Base-by-base conservation (phyloP, 2,113 vertebrate genomes). In the Lonchura striata region DNA sequence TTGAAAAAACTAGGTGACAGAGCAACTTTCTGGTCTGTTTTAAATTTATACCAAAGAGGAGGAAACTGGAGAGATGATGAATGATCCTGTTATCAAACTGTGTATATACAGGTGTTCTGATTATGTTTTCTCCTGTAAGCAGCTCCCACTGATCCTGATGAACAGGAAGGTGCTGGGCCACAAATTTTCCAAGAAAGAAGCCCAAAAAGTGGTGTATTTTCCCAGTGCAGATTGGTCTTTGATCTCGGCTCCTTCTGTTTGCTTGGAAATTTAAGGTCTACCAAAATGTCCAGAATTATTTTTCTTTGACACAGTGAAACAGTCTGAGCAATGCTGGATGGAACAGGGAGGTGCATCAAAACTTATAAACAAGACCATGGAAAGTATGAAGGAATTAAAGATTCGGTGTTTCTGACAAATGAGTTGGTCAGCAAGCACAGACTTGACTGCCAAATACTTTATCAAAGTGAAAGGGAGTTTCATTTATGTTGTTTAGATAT, bases 1-100 rank as follows among this genome's bases (percentile, higher is more conserved):
- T 86, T 83, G 75, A 94, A 90, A 91, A 57, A 91, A 79, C 27
- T 37, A 28, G 30, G 66, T 93, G 88, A 72, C 15, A 24, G 54
- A 79, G 23, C 22, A 84, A 27, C 31, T 92, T 70, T 71, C 69
- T 76, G 66, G 16, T 86, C 69, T 59, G 28, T 86, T 94, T 96
- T 77, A 76, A 86, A 63, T 74, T 82, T 86, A 96, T 79, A 84
- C 28, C 44, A 37, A 78, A 93, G 8, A 22, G 39, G 52, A 72
- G 27, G 64, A 90, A 91, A 85, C 64, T 16, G 9, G 75, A 71
- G 57, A 85, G 71, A 16, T 28, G 85, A 80, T 21, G 44, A 78
- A 68, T 53, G 46, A 59, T 39, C 9, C 49, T 71, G 11, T 39
- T 86, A 77, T 44, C 59, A n/a, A 57, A 54, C 24, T 27, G 5